These are phyloP conservation scores for Hirtodrosophila confusa DNA, from an alignment of 2,888 invertebrate genomes.

Conservation along the genomic window DNA sequence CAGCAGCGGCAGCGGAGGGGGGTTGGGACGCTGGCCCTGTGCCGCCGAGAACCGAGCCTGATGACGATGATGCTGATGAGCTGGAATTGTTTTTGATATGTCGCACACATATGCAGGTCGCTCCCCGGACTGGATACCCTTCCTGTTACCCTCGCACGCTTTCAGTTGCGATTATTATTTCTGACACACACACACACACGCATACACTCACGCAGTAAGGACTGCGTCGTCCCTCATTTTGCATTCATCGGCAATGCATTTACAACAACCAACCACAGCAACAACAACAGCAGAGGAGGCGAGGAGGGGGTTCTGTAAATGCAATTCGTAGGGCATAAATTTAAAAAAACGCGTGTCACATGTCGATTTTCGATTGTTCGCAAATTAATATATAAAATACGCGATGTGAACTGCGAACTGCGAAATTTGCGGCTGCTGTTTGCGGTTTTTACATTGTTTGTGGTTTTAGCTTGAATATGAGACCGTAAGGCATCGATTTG, in stretches of 20 bases:
- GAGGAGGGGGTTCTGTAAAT: slow-evolving; percentile 48
- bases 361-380: slow-evolving; percentile 83
- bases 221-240: slow-evolving; percentile 51
- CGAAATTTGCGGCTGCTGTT: slow-evolving; percentile 40
- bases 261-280: slow-evolving; percentile 40
- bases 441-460: slow-evolving; percentile 46
- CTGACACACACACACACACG: slow-evolving; percentile 62
- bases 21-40: slow-evolving; percentile 8
- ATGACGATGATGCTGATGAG: slow-evolving; percentile 79
- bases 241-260: slow-evolving; percentile 68
- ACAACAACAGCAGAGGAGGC: slow-evolving; percentile 29
- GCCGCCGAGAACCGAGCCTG: slow-evolving; percentile 41
- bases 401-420: slow-evolving; percentile 50
- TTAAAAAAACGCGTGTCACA: slow-evolving; percentile 81
- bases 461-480: slow-evolving; percentile 20
- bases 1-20: slow-evolving; percentile 9
- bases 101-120: slow-evolving; percentile 51
- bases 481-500: slow-evolving; percentile 26
- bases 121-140: slow-evolving; percentile 28
- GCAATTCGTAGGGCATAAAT: slow-evolving; percentile 81
- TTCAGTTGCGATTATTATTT: slow-evolving; percentile 67
- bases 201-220: slow-evolving; percentile 25
- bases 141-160: slow-evolving; percentile 24
- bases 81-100: slow-evolving; percentile 76
- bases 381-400: slow-evolving; percentile 81